A percentile compares a stretch with the other conserved stretches of the same genome.
Evolutionary conservation across 2,888 invertebrate genomes (phyloP).

Genomic region (Perithous albicinctus): DNA sequence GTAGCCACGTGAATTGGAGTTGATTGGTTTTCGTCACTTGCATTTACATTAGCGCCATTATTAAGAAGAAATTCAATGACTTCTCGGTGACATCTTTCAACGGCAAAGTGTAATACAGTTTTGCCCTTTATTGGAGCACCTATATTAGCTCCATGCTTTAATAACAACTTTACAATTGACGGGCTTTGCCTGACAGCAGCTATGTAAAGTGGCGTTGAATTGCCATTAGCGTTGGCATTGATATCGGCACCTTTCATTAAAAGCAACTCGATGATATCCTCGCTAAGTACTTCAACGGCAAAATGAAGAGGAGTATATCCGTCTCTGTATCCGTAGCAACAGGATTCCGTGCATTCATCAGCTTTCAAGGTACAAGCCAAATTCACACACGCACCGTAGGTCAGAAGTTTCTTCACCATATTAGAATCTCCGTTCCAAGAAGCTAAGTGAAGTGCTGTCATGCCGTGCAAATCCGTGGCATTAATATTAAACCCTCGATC

Average conservation of each 20-base stretch:
- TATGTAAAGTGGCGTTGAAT: conserved; percentile 1
- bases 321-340: background rate
- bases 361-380: background rate
- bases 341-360: no score
- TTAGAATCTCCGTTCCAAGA: background rate
- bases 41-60: conserved; percentile 6
- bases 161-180: background rate
- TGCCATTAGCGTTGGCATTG: background rate
- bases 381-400: background rate
- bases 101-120: conserved; percentile 8
- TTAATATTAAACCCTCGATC: background rate
- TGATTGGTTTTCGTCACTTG: conserved; percentile 8
- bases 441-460: conserved; percentile 3
- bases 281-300: background rate
- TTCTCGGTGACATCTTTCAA: background rate
- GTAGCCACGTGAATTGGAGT: conserved; percentile 8
- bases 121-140: background rate
- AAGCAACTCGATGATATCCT: background rate
- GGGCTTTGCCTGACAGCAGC: conserved; percentile 3
- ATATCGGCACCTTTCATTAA: background rate
- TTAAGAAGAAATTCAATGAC: background rate
- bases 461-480: background rate
- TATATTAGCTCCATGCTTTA: conserved; percentile 1
- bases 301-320: conserved; percentile 14
- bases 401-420: background rate